Evolutionary conservation across 64 coral and sea anemone genomes (phyloP), one percentile per base, ranked within the genome.

Genomic region (Porites lutea): DNA sequence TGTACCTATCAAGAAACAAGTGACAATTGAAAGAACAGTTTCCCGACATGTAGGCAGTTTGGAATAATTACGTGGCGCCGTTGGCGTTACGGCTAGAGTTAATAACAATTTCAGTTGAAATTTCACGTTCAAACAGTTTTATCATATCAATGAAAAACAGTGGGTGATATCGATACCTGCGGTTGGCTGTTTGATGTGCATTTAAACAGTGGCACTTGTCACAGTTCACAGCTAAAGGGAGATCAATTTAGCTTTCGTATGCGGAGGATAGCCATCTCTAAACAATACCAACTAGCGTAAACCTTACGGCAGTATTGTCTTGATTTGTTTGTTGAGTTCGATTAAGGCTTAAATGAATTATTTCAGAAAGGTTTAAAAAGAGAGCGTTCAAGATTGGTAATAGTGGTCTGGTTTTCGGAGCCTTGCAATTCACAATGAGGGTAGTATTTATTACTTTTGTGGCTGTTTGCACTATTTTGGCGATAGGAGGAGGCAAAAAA

Each of bases 271-370:
- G 43, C 45, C 65, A 48, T 75, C 73, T 75, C 8, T 43, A 48
- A 47, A 75, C 73, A 75, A 50, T 83, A 60, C 46, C 45, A 83
- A 83, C 37, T 66, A 63, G 7, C 59, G 27, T 55, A 49, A 18
- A 12, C 15, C 8, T 37, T 48, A 13, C 7, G 13, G 6, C 10
- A 63, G 14, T 82, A 82, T 46, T 47, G 59, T 64, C 27, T 18
- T 46, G 81, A 18, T 84, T 84, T 84, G 81, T 84, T 84, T 84
- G 81, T 68, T 68, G 44, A 84, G 51, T 48, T 8, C 12, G 18
- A 9, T 78, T 7, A 13, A 12, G 22, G 4, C 10, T 1, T 79
- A 61, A 37, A 81, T 62, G 55, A 84, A 19, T 84, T 21, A 20
- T 4, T 48, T 59, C 68, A 67, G 19, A 61, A 82, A 48, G 59